Evolutionary conservation across 2,888 invertebrate genomes (phyloP), one percentile per base, ranked within the genome.

Genomic region (Campoplex capitator): DNA sequence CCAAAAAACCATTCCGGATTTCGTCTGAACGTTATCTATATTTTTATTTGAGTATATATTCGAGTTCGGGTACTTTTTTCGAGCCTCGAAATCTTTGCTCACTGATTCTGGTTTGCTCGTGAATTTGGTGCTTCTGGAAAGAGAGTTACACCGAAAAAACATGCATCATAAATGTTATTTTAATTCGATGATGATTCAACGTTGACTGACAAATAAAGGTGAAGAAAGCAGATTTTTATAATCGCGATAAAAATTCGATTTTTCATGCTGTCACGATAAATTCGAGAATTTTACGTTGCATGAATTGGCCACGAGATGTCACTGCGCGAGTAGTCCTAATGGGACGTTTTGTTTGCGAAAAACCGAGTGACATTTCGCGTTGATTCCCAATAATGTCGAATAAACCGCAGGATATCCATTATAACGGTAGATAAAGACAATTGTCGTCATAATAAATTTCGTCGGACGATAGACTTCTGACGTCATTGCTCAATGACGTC

Each of bases 401-500:
- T 32, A 23, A 48, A 48, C 48, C 32, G 28, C 13, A 62, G 62
- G 3, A 32, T 32, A 7, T 13, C 9, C 28, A n/a, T 32, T 35
- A 65, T 32, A 45, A 42, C 16, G 35, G 80, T 3, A 35, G 32
- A 32, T 35, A 9, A n/a, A 48, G 35, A 28, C 13, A 71, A 48
- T 23, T 48, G 67, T 23, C n/a, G 54, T 38, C 7, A 54, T 38
- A 68, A 48, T 48, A 18, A 62, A 74, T 11, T 32, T 51, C 38
- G 51, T 71, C 38, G 45, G 38, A 38, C 35, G 35, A 58, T 76
- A 62, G 48, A 70, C 54, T 62, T 70, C 42, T 54, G 77, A 83
- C 77, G 71, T 83, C 83, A 77, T 32, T 51, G 76, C 62, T n/a
- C 58, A 51, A 77, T 85, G 77, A 85, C 85, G 85, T 85, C 77